A percentile compares a stretch with the other conserved stretches of the same genome.
phyloP scores from a whole-genome alignment of 2,797 vertebrate genomes.

The Tadarida brasiliensis region DNA sequence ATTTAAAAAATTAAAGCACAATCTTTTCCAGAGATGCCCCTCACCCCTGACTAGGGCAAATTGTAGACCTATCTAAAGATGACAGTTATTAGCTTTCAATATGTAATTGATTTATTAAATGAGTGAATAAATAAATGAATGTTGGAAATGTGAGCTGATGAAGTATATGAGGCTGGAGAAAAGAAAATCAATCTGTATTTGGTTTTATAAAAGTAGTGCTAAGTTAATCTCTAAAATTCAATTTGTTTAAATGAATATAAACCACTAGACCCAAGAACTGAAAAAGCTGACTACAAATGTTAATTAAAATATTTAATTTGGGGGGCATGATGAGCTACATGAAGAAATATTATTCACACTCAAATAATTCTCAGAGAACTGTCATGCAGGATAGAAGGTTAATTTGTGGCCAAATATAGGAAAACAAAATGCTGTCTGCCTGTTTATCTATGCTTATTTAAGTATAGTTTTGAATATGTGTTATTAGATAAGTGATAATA shows the following conservation, averaged over 20 bases:
- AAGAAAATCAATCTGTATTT: constrained; percentile 67
- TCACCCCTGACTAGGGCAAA: neutral
- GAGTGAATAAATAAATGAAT: constrained; percentile 43
- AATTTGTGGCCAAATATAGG: constrained; percentile 19
- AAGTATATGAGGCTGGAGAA: neutral
- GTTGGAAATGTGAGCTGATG: neutral
- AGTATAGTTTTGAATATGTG: constrained; percentile 18
- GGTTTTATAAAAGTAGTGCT: constrained; percentile 40
- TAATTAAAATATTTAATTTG: constrained; percentile 80
- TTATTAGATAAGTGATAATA: constrained; percentile 18
- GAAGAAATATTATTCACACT: constrained; percentile 59
- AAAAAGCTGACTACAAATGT: constrained; percentile 71
- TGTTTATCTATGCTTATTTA: neutral
- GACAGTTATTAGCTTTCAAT: neutral
- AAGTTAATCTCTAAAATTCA: constrained; percentile 72
- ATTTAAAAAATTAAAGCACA: neutral
- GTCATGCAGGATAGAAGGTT: constrained; percentile 56
- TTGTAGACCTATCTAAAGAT: neutral
- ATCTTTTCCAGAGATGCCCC: neutral
- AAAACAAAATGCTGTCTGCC: constrained; percentile 20
- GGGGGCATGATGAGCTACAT: constrained; percentile 53
- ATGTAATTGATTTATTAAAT: constrained; percentile 33
- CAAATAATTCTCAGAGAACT: constrained; percentile 64
- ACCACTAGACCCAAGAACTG: constrained; percentile 62
- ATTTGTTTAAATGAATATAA: constrained; percentile 77